phyloP scores from a whole-genome alignment of 2,113 vertebrate species.

The Scalopus aquaticus region DNA sequence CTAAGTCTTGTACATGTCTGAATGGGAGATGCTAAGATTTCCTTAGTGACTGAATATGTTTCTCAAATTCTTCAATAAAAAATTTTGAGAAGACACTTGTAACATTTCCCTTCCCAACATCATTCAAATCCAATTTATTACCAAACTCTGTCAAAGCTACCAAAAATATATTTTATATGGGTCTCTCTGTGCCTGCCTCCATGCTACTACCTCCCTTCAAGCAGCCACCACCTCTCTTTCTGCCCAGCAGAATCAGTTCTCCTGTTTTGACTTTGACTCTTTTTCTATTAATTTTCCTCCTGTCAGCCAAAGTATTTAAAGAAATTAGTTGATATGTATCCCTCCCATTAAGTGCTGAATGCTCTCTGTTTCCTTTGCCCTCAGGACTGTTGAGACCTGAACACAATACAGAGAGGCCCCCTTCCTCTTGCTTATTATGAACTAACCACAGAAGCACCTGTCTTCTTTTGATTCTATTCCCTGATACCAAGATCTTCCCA shows the following conservation, averaged over 20 bases:
- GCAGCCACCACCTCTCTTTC: background rate
- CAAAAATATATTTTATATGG: background rate
- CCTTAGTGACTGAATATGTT: conserved; percentile 15
- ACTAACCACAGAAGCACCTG: background rate
- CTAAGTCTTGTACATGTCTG: background rate
- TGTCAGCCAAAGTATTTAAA: background rate
- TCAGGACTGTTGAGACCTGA: background rate
- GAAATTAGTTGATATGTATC: background rate
- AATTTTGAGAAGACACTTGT: background rate
- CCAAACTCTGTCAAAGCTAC: background rate
- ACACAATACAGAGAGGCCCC: accelerated
- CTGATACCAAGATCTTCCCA: background rate
- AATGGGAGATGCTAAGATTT: background rate
- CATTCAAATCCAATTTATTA: conserved; percentile 20
- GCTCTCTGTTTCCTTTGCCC: background rate
- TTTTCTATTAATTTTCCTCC: background rate
- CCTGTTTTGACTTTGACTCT: background rate
- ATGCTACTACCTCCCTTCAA: background rate
- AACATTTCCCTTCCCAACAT: background rate
- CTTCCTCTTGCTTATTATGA: background rate
- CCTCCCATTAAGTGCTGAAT: background rate
- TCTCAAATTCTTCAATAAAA: conserved; percentile 37
- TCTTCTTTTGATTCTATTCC: background rate
- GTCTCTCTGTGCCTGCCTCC: background rate
- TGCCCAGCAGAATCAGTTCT: background rate